Percentiles rank a stretch among this genome's conserved stretches.
phyloP scores from a whole-genome alignment of 2,888 invertebrate species.

The Melolontha melolontha region DNA sequence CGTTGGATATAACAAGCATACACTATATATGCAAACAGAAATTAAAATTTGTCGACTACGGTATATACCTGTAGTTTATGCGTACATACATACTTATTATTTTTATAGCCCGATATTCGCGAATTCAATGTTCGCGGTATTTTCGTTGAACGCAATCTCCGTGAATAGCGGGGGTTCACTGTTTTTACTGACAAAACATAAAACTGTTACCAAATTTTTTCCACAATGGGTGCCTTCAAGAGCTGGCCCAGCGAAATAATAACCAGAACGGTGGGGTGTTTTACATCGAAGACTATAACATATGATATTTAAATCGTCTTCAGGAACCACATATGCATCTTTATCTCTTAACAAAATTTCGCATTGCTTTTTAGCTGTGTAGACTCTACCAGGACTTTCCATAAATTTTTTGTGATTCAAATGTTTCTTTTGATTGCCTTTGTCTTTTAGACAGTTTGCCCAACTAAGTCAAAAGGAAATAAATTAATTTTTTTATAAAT shows the following conservation, averaged over 20 bases:
- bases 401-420: constrained; percentile 74
- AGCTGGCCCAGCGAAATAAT: constrained; percentile 85
- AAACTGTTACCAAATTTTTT: constrained; percentile 67
- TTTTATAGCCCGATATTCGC: too few species aligned
- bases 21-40: too few species aligned
- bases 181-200: background rate
- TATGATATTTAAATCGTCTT: constrained; percentile 64
- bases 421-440: constrained; percentile 66
- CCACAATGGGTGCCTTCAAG: constrained; percentile 84
- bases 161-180: too few species aligned
- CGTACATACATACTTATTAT: too few species aligned
- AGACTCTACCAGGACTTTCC: constrained; percentile 76
- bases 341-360: constrained; percentile 77
- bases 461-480: constrained; percentile 64
- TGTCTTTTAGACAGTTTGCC: constrained; percentile 76
- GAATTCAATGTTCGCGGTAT: too few species aligned
- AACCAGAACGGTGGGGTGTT: constrained; percentile 79
- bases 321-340: constrained; percentile 71
- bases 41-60: too few species aligned
- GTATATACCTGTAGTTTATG: too few species aligned
- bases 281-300: constrained; percentile 79
- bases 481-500: too few species aligned
- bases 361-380: constrained; percentile 81
- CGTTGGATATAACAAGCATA: too few species aligned
- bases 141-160: too few species aligned